A percentile compares a stretch with the other conserved stretches of the same genome.
Conservation (phyloP, 1,140 invertebrate genomes). For the Hestina assimilis region DNA sequence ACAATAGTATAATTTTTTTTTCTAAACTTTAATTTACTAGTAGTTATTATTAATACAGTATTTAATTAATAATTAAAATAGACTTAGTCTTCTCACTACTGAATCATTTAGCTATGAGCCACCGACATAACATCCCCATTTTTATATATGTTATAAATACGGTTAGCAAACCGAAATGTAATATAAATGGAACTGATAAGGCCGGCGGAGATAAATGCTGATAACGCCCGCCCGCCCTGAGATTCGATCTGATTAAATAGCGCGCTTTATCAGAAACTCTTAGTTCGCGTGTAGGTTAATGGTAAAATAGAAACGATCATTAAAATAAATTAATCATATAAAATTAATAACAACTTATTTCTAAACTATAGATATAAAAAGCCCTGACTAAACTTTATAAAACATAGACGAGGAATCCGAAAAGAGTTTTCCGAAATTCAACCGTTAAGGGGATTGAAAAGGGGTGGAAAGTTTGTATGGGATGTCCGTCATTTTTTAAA, state of each 20-base stretch:
- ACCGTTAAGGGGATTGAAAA: too few species aligned
- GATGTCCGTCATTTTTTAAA: too few species aligned
- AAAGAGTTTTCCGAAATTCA: too few species aligned
- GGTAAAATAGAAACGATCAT: conserved; percentile 1
- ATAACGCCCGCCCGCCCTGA: conserved; percentile 50
- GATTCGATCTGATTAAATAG: conserved; percentile 62
- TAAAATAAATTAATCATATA: not conserved
- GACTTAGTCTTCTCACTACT: too few species aligned
- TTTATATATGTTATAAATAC: not conserved
- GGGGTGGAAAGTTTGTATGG: too few species aligned
- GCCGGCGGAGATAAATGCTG: conserved; percentile 33
- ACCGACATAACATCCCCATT: not conserved
- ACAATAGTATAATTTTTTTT: too few species aligned
- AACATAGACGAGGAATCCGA: too few species aligned
- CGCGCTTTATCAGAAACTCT: conserved; percentile 50
- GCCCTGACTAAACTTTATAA: too few species aligned
- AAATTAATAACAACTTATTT: too few species aligned
- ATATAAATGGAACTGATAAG: conserved; percentile 22
- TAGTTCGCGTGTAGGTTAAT: conserved; percentile 44
- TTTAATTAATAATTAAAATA: too few species aligned
- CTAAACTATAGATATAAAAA: too few species aligned
- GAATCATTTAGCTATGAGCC: not conserved
- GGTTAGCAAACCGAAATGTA: not conserved
- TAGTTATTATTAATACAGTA: not conserved
- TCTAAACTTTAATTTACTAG: not conserved